Conservation (phyloP, 2,888 invertebrate species). For the Diarsia dahlii region DNA sequence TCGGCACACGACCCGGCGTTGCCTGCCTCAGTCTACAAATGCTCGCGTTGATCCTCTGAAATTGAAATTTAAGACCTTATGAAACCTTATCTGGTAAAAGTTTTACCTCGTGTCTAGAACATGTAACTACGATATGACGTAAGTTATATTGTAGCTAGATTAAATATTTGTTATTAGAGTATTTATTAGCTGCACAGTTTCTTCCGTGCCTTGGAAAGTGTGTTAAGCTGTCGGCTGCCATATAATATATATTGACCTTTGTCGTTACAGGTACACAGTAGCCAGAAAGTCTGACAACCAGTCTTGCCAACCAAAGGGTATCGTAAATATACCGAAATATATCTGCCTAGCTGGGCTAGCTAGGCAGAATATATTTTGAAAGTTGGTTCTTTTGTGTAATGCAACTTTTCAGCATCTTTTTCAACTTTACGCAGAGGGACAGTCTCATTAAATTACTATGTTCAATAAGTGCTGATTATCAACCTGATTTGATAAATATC, state of each 20-base stretch:
- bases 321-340: too few species aligned
- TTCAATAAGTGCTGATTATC: neutral
- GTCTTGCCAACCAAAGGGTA: too few species aligned
- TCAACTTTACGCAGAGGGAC: too few species aligned
- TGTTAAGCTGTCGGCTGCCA: too few species aligned
- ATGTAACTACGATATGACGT: slow-evolving; percentile 33
- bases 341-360: too few species aligned
- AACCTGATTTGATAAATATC: neutral
- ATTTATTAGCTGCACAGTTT: slow-evolving; percentile 15
- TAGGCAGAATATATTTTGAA: too few species aligned
- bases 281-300: too few species aligned
- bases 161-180: slow-evolving; percentile 15
- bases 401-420: neutral
- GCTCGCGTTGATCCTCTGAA: slow-evolving; percentile 81
- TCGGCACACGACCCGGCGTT: slow-evolving; percentile 71
- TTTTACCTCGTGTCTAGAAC: slow-evolving; percentile 52
- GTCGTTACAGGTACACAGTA: too few species aligned
- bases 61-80: slow-evolving; percentile 86
- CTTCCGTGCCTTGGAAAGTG: too few species aligned
- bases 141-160: slow-evolving; percentile 5
- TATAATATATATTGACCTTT: too few species aligned
- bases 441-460: neutral
- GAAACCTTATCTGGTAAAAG: slow-evolving; percentile 73
- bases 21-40: slow-evolving; percentile 73
- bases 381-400: neutral